Conservation (phyloP, 2,888 invertebrate species). For the Enchytraeus crypticus region DNA sequence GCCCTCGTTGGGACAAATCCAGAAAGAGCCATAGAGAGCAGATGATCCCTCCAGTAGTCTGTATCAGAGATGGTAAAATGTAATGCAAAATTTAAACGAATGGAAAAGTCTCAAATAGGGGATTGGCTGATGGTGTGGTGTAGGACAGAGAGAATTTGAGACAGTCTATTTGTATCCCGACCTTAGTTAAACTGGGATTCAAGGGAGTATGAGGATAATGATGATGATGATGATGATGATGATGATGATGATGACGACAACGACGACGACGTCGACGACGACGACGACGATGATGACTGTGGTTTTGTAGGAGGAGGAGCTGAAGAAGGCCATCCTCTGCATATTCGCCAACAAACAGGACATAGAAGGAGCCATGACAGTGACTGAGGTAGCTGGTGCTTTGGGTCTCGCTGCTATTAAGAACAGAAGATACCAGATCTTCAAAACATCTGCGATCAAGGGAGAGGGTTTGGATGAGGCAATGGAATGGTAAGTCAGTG, state of each 20-base stretch:
- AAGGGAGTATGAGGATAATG: no score
- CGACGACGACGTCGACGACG: background rate
- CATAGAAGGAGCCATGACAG: slow-evolving; percentile 91
- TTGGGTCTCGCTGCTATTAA: slow-evolving; percentile 87
- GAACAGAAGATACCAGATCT: slow-evolving; percentile 96
- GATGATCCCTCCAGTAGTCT: no score
- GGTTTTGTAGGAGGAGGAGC: background rate
- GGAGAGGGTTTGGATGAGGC: slow-evolving; percentile 96
- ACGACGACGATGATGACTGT: background rate
- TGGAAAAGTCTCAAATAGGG: no score
- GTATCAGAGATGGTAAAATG: background rate
- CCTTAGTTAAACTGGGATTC: no score
- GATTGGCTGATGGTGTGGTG: no score
- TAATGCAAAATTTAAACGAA: no score
- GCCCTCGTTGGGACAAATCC: no score
- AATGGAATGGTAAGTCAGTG: slow-evolving; percentile 91
- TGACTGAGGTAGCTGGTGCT: slow-evolving; percentile 90
- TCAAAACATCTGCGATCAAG: slow-evolving; percentile 95
- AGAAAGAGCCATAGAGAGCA: no score
- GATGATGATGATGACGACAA: background rate
- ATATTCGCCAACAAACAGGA: slow-evolving; percentile 99
- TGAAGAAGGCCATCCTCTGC: slow-evolving; percentile 68
- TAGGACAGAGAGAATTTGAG: no score
- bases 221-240: slow-evolving; percentile 5
- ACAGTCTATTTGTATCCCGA: no score